Conservation (phyloP, 1,140 invertebrate genomes). For the Phortica variegata region DNA sequence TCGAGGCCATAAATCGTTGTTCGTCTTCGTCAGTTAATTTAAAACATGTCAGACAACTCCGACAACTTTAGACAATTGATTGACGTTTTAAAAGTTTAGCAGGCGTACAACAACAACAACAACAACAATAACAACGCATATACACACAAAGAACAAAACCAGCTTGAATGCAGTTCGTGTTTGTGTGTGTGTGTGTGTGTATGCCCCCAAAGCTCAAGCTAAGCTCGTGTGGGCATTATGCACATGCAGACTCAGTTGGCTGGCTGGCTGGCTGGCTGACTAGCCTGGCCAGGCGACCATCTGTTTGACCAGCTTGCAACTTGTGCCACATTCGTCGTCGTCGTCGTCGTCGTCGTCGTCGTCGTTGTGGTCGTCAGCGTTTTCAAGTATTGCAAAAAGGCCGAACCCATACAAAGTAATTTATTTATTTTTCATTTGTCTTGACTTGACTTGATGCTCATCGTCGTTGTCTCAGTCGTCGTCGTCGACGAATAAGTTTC, state of each 20-base stretch:
- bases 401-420: constrained; percentile 40
- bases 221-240: neutral
- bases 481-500: too few species aligned
- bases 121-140: constrained; percentile 21
- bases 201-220: too few species aligned
- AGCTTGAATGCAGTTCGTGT: too few species aligned
- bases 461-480: constrained; percentile 41
- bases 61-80: constrained; percentile 54
- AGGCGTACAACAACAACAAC: constrained; percentile 27
- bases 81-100: constrained; percentile 53
- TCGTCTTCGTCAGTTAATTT: constrained; percentile 55
- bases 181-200: too few species aligned
- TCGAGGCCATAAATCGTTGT: constrained; percentile 45
- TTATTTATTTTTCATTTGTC: constrained; percentile 54
- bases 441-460: constrained; percentile 53
- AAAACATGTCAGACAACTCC: constrained; percentile 53
- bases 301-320: constrained; percentile 18
- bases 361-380: constrained; percentile 13
- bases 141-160: neutral
- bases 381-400: constrained; percentile 48
- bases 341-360: constrained; percentile 29
- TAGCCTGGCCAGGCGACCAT: constrained; percentile 23
- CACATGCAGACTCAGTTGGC: constrained; percentile 13
- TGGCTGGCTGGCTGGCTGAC: neutral
- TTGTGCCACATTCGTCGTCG: neutral